phyloP scores from a whole-genome alignment of 1,140 invertebrate genomes.

The Trichonephila inaurata region DNA sequence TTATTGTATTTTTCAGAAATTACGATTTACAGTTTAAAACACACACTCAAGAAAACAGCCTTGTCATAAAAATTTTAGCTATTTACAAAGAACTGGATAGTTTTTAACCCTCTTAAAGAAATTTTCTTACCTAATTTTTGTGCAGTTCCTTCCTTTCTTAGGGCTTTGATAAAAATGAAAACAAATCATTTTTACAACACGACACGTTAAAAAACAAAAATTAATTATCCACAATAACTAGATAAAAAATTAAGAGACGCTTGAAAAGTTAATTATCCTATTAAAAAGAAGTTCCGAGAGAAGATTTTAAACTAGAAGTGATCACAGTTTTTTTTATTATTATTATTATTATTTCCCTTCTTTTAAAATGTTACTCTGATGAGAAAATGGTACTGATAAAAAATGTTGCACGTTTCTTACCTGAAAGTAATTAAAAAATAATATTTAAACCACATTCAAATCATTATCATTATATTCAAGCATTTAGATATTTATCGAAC shows the following conservation, averaged over 20 bases:
- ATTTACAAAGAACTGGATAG: no score
- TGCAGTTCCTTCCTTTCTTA: not conserved
- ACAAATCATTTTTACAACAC: not conserved
- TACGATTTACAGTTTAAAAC: no score
- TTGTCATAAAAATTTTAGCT: no score
- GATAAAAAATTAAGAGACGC: not conserved
- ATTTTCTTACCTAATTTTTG: not conserved
- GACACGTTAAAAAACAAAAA: not conserved
- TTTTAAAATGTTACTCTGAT: not conserved
- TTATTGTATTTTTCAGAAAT: no score
- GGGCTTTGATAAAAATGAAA: not conserved
- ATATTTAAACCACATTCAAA: not conserved
- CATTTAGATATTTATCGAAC: not conserved
- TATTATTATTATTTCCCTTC: not conserved
- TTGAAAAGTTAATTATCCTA: constrained; percentile 6
- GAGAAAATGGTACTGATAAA: not conserved
- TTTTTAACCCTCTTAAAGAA: no score
- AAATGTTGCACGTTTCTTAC: not conserved
- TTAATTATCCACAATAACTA: not conserved
- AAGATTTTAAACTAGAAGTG: not conserved
- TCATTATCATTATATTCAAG: not conserved
- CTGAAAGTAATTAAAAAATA: not conserved
- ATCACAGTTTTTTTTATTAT: not conserved
- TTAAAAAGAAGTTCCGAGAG: not conserved
- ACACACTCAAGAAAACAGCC: no score